Conservation (phyloP, 2,113 vertebrate species). For the Connochaetes taurinus region DNA sequence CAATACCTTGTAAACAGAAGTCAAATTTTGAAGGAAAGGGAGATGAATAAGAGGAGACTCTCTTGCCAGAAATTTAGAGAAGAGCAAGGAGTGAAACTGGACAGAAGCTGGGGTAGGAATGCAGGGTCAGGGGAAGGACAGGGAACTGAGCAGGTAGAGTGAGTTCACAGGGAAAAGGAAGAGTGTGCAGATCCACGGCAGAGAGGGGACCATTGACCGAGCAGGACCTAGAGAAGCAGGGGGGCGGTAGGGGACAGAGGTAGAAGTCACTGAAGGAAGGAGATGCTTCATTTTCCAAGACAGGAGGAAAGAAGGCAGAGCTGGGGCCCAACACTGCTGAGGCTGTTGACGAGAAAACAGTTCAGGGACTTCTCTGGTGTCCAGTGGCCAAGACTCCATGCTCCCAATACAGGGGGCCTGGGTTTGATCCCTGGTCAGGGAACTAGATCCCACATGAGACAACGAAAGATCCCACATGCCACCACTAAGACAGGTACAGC, state of each 20-base stretch:
- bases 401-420: neutral
- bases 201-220: neutral
- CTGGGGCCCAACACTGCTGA: neutral
- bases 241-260: neutral
- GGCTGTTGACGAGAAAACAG: neutral
- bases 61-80: neutral
- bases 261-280: neutral
- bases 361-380: neutral
- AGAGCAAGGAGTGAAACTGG: neutral
- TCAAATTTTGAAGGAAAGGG: neutral
- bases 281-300: neutral
- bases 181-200: accelerated
- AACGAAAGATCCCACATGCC: neutral
- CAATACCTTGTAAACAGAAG: neutral
- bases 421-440: neutral
- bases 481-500: neutral
- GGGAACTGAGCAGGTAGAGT: neutral
- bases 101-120: neutral
- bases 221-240: neutral
- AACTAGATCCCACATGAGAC: neutral
- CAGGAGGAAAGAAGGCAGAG: neutral
- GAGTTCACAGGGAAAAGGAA: too few species aligned
- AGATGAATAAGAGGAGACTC: neutral
- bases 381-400: neutral
- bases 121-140: neutral